phyloP scores from a whole-genome alignment of 1,140 invertebrate genomes.

The Eueides isabella region DNA sequence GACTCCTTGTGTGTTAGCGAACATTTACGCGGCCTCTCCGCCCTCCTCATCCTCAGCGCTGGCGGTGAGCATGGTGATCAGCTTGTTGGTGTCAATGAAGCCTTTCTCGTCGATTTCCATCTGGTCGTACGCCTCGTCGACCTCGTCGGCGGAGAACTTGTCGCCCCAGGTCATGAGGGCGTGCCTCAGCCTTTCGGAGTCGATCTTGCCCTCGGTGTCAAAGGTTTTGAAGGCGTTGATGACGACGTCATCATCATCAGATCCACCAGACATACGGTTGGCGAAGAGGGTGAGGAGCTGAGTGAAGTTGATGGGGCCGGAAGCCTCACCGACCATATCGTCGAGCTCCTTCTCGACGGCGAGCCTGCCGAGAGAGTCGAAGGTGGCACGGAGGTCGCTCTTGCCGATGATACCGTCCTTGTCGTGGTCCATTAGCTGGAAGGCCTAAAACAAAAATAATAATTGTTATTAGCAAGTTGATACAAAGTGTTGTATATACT shows the following conservation, averaged over 20 bases:
- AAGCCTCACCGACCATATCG: constrained; percentile 94
- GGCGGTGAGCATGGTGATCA: constrained; percentile 94
- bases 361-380: constrained; percentile 96
- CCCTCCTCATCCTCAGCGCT: constrained; percentile 89
- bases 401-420: constrained; percentile 99
- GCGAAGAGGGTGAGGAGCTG: constrained; percentile 96
- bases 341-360: constrained; percentile 95
- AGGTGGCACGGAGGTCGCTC: constrained; percentile 96
- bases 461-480: not conserved
- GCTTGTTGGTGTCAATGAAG: constrained; percentile 94
- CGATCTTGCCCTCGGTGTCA: constrained; percentile 94
- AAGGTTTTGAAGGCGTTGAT: constrained; percentile 97
- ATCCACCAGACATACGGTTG: constrained; percentile 90
- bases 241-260: constrained; percentile 97
- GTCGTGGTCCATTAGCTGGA: constrained; percentile 99
- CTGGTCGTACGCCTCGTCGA: constrained; percentile 97
- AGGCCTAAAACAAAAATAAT: constrained; percentile 85
- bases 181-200: constrained; percentile 95
- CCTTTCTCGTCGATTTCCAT: constrained; percentile 97
- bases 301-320: constrained; percentile 97
- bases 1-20: constrained; percentile 38
- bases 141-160: constrained; percentile 96
- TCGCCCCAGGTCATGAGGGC: constrained; percentile 98
- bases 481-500: not conserved
- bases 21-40: constrained; percentile 84